A percentile compares a stretch with the other conserved stretches of the same genome.
phyloP scores from a whole-genome alignment of 2,888 invertebrate genomes.

The Drosophila koepferae region DNA sequence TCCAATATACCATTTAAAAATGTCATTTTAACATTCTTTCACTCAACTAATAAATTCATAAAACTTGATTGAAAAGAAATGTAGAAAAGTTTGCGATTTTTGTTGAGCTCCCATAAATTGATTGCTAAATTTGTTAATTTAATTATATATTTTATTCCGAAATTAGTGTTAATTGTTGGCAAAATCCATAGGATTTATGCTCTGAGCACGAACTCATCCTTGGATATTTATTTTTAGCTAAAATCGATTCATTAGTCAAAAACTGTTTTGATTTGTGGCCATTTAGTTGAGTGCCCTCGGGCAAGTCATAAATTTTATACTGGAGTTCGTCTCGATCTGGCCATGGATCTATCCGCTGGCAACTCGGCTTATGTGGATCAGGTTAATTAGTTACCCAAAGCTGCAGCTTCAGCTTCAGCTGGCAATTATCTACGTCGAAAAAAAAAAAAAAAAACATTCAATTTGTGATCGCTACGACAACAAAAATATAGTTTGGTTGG shows the following conservation, averaged over 20 bases:
- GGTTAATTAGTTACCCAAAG: slow-evolving; percentile 64
- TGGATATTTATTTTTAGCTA: background rate
- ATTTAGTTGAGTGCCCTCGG: slow-evolving; percentile 47
- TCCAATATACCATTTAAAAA: no score
- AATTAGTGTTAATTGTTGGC: background rate
- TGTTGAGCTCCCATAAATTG: no score
- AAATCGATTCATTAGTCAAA: slow-evolving; percentile 65
- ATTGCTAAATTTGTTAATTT: background rate
- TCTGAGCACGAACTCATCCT: slow-evolving; percentile 3
- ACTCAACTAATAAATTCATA: no score
- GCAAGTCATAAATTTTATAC: slow-evolving; percentile 38
- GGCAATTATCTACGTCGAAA: slow-evolving; percentile 56
- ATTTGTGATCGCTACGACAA: slow-evolving; percentile 52
- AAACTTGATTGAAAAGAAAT: no score
- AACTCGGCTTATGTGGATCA: slow-evolving; percentile 66
- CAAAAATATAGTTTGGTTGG: slow-evolving; percentile 28
- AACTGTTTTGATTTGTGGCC: slow-evolving; percentile 70
- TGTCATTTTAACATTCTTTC: no score
- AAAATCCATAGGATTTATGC: background rate
- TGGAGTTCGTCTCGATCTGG: slow-evolving; percentile 28
- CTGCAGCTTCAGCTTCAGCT: slow-evolving; percentile 17
- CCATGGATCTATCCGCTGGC: slow-evolving; percentile 27
- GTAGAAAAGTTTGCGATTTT: no score
- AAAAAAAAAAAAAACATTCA: slow-evolving; percentile 65
- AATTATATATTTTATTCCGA: background rate